Percentiles rank a stretch among this genome's conserved stretches.
Conservation (phyloP, 2,888 invertebrate genomes). For the Dicranocentrus wangi region DNA sequence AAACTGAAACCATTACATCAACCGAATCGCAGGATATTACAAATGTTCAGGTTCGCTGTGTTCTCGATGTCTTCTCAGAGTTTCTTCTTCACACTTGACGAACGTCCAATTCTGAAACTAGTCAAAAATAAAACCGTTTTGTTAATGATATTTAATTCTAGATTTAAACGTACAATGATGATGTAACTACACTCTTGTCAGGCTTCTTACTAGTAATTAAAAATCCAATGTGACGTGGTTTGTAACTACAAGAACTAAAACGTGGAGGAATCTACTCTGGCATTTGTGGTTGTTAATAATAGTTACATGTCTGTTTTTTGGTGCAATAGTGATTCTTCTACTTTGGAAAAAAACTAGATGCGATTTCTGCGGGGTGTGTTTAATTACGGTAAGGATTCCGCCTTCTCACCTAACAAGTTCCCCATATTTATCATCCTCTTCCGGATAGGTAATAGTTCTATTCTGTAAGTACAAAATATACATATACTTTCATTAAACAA, state of each 20-base stretch:
- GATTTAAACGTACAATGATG: not conserved
- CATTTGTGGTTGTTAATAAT: not conserved
- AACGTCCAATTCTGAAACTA: constrained; percentile 64
- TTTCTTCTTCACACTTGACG: constrained; percentile 50
- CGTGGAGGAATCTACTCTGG: constrained; percentile 3
- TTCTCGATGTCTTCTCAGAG: constrained; percentile 16
- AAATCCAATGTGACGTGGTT: constrained; percentile 3
- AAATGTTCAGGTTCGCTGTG: too few relatives aligned
- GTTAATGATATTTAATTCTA: not conserved
- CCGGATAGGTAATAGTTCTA: constrained; percentile 61
- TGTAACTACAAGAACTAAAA: constrained; percentile 8
- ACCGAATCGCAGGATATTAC: too few relatives aligned
- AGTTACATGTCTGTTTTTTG: too few relatives aligned
- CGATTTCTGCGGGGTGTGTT: constrained; percentile 17
- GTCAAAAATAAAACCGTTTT: constrained; percentile 1
- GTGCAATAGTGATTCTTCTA: not conserved
- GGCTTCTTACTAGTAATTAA: too few relatives aligned
- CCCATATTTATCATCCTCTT: constrained; percentile 68
- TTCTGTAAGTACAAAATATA: constrained; percentile 51
- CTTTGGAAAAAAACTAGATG: constrained; percentile 15
- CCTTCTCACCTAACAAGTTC: constrained; percentile 68
- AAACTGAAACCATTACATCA: too few relatives aligned
- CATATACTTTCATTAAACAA: not conserved
- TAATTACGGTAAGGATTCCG: constrained; percentile 3
- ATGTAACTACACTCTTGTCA: too few relatives aligned